phyloP scores from a whole-genome alignment of 2,113 vertebrate genomes.

The Phylloscopus whistleri region DNA sequence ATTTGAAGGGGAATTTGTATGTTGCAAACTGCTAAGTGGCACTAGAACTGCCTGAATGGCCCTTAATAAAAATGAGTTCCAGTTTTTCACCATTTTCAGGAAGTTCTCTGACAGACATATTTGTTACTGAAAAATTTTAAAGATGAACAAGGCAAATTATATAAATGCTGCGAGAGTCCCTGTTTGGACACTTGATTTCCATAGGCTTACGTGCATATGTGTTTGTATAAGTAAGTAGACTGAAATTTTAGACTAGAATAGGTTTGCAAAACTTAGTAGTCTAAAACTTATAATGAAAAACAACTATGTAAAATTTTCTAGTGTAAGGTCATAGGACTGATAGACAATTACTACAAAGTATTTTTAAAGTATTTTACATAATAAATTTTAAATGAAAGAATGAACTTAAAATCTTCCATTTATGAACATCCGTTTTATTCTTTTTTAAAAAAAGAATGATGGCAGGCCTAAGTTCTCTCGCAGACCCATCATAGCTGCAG shows the following conservation, averaged over 20 bases:
- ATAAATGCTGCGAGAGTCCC: neutral
- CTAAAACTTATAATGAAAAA: neutral
- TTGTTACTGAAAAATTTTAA: neutral
- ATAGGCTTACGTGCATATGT: neutral
- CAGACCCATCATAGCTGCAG: neutral
- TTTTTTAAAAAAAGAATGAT: neutral
- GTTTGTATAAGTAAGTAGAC: neutral
- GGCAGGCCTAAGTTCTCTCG: neutral
- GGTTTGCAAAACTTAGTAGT: neutral
- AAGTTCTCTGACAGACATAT: neutral
- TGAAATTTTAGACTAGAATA: neutral
- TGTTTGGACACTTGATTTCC: neutral
- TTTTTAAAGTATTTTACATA: neutral
- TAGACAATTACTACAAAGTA: neutral
- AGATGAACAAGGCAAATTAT: neutral
- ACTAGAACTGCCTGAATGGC: neutral
- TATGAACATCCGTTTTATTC: neutral
- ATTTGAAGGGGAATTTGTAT: neutral
- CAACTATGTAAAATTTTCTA: neutral
- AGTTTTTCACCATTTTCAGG: neutral
- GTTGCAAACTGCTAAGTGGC: neutral
- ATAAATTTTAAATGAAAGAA: neutral
- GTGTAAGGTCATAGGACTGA: neutral
- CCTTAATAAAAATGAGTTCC: neutral
- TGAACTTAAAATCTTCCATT: neutral